phyloP scores from a whole-genome alignment of 2,888 invertebrate genomes.

The Heliconius charithonia region DNA sequence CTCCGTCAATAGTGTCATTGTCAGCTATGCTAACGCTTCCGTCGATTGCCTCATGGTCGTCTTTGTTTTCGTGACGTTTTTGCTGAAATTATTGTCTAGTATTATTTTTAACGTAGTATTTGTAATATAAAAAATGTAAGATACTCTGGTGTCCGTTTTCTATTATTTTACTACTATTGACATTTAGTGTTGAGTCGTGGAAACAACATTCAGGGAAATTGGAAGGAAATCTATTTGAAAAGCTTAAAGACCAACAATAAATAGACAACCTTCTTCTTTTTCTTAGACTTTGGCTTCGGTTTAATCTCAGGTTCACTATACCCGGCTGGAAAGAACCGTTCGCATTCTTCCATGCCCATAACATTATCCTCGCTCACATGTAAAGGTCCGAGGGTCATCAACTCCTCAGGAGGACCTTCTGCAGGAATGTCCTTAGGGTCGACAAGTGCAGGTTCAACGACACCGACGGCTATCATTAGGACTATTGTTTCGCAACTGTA shows the following conservation, averaged over 20 bases:
- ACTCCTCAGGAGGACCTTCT: conserved; percentile 85
- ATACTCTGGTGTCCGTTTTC: too few species aligned
- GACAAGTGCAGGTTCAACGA: conserved; percentile 86
- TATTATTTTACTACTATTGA: too few species aligned
- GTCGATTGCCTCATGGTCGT: conserved; percentile 58
- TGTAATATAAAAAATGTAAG: too few species aligned
- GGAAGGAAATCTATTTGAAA: too few species aligned
- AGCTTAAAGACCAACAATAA: not conserved
- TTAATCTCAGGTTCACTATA: conserved; percentile 82
- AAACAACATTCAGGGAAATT: too few species aligned
- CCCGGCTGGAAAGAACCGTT: conserved; percentile 87
- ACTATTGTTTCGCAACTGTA: conserved; percentile 87
- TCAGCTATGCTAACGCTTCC: conserved; percentile 53
- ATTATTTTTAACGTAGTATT: too few species aligned
- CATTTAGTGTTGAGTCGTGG: too few species aligned
- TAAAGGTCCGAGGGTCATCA: conserved; percentile 86
- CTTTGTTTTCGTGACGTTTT: conserved; percentile 69
- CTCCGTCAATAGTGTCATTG: conserved; percentile 56
- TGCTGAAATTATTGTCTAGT: conserved; percentile 52
- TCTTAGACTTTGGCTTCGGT: conserved; percentile 75
- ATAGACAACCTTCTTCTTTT: conserved; percentile 76
- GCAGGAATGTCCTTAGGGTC: conserved; percentile 85
- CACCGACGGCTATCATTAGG: conserved; percentile 86
- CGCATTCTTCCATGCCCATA: conserved; percentile 85
- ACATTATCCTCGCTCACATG: conserved; percentile 87